Base-by-base conservation (phyloP, 2,888 invertebrate genomes). In the Pollenia labialis region DNA sequence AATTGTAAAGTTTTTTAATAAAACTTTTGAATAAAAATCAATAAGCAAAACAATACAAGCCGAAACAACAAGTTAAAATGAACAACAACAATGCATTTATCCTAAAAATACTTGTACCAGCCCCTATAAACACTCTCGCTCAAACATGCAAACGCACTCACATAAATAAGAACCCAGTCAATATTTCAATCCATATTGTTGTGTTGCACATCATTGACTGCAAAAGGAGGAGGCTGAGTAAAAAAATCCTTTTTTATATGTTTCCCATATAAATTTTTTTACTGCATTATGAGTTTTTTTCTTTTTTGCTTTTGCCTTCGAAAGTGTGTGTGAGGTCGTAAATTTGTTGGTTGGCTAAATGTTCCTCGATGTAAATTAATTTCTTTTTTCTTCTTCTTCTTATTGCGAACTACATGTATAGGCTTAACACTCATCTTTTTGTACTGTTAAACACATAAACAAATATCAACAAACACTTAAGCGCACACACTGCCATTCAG, bases 381-480 rank as follows among this genome's bases (percentile, higher is more conserved):
- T 54, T 58, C 12, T 32, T 72, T 72, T 40, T 60, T 50, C n/a
- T n/a, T 46, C 14, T 9, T 10, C 54, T 12, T 23, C 10, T 66
- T 32, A 32, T 32, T 32, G 4, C 32, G 6, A 32, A 32, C 32
- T 6, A 32, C 32, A 32, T 32, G 32, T 32, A 16, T 68, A 75
- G 81, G 74, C 74, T 66, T 52, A 68, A 81, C 48, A 75, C 68
- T 68, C 40, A 18, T 68, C 77, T 14, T 4, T 10, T 79, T 16
- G 32, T 14, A 68, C 12, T 56, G 11, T 32, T 42, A 71, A 12
- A 54, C 1, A 44, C 42, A 56, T 40, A 40, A 0, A 46, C 52
- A 32, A n/a, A 46, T 14, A 54, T 44, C 14, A 52, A 23, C 42
- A 54, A 9, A 42, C 10, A 7, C 50, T 8, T 40, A 48, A 7